Percentiles rank a stretch among this genome's conserved stretches.
phyloP scores from a whole-genome alignment of 2,888 invertebrate genomes.

The Stenchaetothrips biformis region DNA sequence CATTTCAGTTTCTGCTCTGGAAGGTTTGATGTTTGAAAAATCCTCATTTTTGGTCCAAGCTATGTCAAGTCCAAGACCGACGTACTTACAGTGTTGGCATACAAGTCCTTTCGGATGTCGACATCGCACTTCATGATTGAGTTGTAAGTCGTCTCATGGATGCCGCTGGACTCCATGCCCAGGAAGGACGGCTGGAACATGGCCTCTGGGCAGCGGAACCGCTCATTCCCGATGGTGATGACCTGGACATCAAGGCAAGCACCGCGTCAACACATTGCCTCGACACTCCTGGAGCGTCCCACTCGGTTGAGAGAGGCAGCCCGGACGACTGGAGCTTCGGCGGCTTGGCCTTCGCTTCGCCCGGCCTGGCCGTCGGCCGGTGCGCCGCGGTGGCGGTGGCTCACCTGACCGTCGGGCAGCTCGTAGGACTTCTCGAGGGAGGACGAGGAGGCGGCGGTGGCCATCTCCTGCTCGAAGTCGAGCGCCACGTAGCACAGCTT shows the following conservation, averaged over 20 bases:
- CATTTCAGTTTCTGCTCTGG: neutral
- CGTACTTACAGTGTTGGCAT: slow-evolving; percentile 72
- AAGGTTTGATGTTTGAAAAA: neutral
- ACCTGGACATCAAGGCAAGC: slow-evolving; percentile 49
- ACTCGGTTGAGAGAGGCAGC: too few species aligned
- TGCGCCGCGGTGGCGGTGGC: too few species aligned
- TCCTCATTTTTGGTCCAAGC: slow-evolving; percentile 30
- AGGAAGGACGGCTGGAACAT: slow-evolving; percentile 87
- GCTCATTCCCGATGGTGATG: slow-evolving; percentile 82
- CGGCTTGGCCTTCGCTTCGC: too few species aligned
- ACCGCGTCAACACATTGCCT: neutral
- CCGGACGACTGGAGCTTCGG: too few species aligned
- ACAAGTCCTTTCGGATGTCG: slow-evolving; percentile 86
- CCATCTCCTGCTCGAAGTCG: slow-evolving; percentile 95
- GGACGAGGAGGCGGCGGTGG: slow-evolving; percentile 83
- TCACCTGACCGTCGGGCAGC: slow-evolving; percentile 84
- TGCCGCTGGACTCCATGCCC: slow-evolving; percentile 85
- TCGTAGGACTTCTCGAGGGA: slow-evolving; percentile 91
- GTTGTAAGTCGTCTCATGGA: slow-evolving; percentile 88
- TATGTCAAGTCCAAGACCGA: neutral
- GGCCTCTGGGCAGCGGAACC: slow-evolving; percentile 84
- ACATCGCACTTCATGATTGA: slow-evolving; percentile 95
- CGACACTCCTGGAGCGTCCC: too few species aligned
- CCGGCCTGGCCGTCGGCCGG: too few species aligned
- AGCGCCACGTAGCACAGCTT: slow-evolving; percentile 90